Conservation (phyloP, 2,113 vertebrate species). For the Parus major region DNA sequence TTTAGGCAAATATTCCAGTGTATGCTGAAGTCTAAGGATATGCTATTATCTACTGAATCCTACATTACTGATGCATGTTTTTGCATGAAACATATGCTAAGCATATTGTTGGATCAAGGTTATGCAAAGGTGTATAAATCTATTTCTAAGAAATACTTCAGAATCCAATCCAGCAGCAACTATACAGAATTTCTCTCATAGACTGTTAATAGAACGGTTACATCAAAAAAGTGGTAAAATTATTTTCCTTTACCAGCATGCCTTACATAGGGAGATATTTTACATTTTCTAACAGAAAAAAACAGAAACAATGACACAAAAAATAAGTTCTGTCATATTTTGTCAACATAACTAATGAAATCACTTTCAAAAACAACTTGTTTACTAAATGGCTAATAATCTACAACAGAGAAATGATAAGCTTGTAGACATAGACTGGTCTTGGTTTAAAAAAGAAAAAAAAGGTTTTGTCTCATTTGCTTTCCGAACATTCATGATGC, state of each 20-base stretch:
- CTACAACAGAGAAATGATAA: background rate
- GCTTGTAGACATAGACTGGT: slow-evolving; percentile 24
- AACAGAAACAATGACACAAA: background rate
- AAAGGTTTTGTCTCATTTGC: slow-evolving; percentile 50
- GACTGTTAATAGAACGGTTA: background rate
- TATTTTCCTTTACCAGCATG: background rate
- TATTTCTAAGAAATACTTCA: background rate
- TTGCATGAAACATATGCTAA: background rate
- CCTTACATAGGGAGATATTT: background rate
- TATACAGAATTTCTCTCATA: background rate
- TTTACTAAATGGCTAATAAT: slow-evolving; percentile 43
- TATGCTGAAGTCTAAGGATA: background rate
- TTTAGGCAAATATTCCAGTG: background rate
- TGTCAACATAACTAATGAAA: background rate
- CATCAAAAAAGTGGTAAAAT: background rate
- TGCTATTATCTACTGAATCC: background rate
- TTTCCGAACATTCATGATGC: slow-evolving; percentile 55
- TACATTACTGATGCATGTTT: background rate
- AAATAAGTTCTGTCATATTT: background rate
- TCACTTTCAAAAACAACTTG: background rate
- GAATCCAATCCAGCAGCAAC: background rate
- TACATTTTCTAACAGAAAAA: background rate
- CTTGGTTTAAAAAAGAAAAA: background rate
- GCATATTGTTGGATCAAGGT: background rate
- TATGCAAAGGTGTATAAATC: background rate